Evolutionary conservation across 2,113 vertebrate species (phyloP), one percentile per base, ranked within the genome.

Genomic region (Tylochromis polylepis): DNA sequence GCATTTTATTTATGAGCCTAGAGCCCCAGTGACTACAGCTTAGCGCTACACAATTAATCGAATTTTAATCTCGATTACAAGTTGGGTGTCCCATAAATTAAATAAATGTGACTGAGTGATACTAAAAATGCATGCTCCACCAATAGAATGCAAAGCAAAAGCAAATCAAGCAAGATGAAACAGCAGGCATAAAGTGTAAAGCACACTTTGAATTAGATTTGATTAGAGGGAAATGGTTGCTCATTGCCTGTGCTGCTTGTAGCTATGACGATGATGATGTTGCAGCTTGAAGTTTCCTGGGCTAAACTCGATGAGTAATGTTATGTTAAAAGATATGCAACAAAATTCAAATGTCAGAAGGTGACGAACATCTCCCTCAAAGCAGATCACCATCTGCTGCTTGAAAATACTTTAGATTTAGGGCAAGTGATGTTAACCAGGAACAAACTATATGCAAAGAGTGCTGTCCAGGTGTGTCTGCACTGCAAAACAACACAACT

Each of bases 161-260:
- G 14, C 5, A 27, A 72, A 72, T 46, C 67, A 72, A 72, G 67
- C 18, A 2, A 11, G 3, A 58, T 72, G 65, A 88, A 91, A 89
- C 87, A 80, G 89, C 84, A 49, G 67, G 86, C 41, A 5, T 57
- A 82, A 81, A 85, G 85, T 57, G 81, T 84, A 82, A 62, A 75
- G 89, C 83, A 62, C 58, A 77, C 58, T 86, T 43, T 5, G 77
- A 90, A 91, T 92, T 82, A 87, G n/a, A 78, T 93, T 89, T 92
- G 91, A 94, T 94, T 93, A 72, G 51, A 88, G 27, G 41, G 56
- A 90, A 93, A 85, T 58, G 84, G 84, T 14, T 34, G 38, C 60
- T 67, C 5, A 38, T 34, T 5, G 60, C 79, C 88, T 24, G 31
- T 38, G 53, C 79, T 56, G 56, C 78, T 56, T 11, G 3, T 67